Evolutionary conservation across 2,113 vertebrate genomes (phyloP).

Genomic region (Motacilla alba): DNA sequence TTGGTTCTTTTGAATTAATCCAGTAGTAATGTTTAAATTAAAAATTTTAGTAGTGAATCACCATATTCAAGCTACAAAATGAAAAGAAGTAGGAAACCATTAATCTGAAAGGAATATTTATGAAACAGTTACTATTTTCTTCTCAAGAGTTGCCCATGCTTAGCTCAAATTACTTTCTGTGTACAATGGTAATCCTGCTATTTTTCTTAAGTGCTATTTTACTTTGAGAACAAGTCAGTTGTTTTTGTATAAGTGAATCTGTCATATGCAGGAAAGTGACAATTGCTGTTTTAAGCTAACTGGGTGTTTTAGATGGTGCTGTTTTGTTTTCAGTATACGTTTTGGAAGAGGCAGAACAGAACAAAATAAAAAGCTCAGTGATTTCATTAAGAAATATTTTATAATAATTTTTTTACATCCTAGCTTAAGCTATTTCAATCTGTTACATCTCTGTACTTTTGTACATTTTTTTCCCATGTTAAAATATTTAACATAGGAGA

Average conservation of each 20-base stretch:
- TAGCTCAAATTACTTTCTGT: slow-evolving; percentile 33
- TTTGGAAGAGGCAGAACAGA: background rate
- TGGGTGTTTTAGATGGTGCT: background rate
- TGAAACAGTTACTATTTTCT: slow-evolving; percentile 6
- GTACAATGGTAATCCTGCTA: background rate
- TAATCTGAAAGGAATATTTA: slow-evolving; percentile 29
- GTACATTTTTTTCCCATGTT: too few relatives aligned
- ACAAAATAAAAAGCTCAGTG: background rate
- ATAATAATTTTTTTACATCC: background rate
- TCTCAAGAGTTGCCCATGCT: background rate
- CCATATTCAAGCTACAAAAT: background rate
- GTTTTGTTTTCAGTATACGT: background rate
- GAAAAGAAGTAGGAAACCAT: background rate
- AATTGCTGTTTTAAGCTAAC: background rate
- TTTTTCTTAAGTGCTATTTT: slow-evolving; percentile 43
- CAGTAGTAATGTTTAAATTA: slow-evolving; percentile 10
- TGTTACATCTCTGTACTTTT: background rate
- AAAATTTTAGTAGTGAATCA: background rate
- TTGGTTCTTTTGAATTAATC: background rate
- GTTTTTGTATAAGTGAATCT: background rate
- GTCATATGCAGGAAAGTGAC: background rate
- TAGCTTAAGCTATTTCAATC: background rate
- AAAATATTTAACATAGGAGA: background rate
- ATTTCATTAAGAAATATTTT: background rate
- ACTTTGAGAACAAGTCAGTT: slow-evolving; percentile 1